phyloP scores from a whole-genome alignment of 2,888 invertebrate species.

The Aspidapion aeneum region DNA sequence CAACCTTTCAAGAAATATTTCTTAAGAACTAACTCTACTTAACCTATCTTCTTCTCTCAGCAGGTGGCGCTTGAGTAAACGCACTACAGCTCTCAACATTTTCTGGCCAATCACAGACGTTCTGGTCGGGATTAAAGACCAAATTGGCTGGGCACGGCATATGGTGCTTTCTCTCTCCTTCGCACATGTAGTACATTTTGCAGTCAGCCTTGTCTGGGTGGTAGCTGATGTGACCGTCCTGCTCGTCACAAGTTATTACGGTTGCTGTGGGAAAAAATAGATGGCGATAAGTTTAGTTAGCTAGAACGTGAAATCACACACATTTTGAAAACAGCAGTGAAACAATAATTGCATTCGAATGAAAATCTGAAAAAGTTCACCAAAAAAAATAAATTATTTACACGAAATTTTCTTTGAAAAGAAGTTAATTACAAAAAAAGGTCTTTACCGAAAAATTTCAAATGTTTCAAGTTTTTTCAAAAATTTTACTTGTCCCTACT shows the following conservation, averaged over 20 bases:
- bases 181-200: conserved; percentile 95
- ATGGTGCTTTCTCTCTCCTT: conserved; percentile 91
- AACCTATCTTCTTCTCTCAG: conserved; percentile 27
- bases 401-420: too few species aligned
- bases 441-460: too few species aligned
- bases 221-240: conserved; percentile 94
- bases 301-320: too few species aligned
- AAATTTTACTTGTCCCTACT: too few species aligned
- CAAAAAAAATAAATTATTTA: background rate
- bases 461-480: too few species aligned
- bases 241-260: conserved; percentile 86
- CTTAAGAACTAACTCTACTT: background rate
- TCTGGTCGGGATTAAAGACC: conserved; percentile 89
- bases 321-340: too few species aligned
- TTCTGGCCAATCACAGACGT: conserved; percentile 95
- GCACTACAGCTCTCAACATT: conserved; percentile 85
- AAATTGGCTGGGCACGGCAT: conserved; percentile 93
- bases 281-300: too few species aligned
- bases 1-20: too few species aligned
- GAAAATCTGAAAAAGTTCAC: background rate
- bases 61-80: conserved; percentile 64
- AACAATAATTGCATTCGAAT: too few species aligned
- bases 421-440: too few species aligned
- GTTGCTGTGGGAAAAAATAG: conserved; percentile 66
- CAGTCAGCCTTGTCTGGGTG: conserved; percentile 88